Evolutionary conservation across 2,113 vertebrate species (phyloP).

Genomic region (Smithornis capensis): DNA sequence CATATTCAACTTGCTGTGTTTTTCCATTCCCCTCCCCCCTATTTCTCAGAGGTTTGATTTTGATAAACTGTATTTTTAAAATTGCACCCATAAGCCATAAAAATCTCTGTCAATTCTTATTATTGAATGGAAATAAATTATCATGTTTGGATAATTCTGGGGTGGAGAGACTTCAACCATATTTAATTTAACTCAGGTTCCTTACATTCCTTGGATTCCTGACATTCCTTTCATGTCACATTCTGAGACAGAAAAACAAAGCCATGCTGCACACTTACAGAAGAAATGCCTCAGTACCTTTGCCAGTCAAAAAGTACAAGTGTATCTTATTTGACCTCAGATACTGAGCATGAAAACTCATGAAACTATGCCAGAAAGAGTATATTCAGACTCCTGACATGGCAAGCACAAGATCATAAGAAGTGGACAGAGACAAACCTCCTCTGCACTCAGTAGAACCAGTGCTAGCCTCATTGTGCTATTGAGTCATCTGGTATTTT

Average conservation of each 20-base stretch:
- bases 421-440: not conserved
- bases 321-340: not conserved
- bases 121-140: not conserved
- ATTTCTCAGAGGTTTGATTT: not conserved
- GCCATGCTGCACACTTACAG: rapidly evolving
- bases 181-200: not conserved
- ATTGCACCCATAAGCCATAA: not conserved
- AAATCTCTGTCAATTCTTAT: not conserved
- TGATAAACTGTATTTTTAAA: not conserved
- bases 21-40: not conserved
- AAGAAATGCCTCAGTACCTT: not conserved
- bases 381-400: not conserved
- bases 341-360: not conserved
- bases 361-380: not conserved
- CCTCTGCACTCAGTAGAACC: rapidly evolving
- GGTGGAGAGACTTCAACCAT: not conserved
- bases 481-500: not conserved
- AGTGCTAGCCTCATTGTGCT: not conserved
- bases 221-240: too few relatives aligned
- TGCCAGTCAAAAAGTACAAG: rapidly evolving
- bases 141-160: not conserved
- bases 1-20: not conserved
- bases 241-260: not conserved
- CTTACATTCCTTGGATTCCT: too few relatives aligned
- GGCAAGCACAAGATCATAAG: not conserved